Evolutionary conservation across 1,140 invertebrate species (phyloP), one percentile per base, ranked within the genome.

Genomic region (Halictus rubicundus): DNA sequence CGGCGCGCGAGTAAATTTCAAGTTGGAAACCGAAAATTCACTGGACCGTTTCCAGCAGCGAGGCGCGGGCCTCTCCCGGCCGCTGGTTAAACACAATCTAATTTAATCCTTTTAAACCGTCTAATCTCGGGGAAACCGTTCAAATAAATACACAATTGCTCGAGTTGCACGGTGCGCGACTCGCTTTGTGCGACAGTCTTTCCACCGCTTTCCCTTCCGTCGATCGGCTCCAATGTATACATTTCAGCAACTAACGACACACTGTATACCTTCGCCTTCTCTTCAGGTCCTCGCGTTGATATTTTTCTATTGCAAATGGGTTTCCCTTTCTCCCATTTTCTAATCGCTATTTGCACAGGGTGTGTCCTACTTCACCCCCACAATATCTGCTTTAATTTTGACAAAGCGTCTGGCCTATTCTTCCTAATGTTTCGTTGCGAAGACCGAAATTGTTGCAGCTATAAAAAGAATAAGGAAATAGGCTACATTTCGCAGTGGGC

Each of bases 81-180:
- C 59, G 60, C 78, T 72, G 70, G 68, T 84, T 85, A 85, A 77
- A 85, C 69, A 61, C 64, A 66, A 81, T 81, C 82, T 85, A 81
- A 85, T 81, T 84, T 59, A 85, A 85, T 85, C 82, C 68, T 77
- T 84, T 85, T 81, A 81, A 85, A 81, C 65, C 72, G 52, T 85
- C 64, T 84, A 81, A 85, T 84, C 74, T 39, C 23, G n/a, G 54
- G 46, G 73, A 81, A 73, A 84, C 49, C 64, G 49, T 85, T 70
- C 72, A 77, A 81, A 85, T 85, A 84, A 84, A 84, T 84, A 84
- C 83, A 81, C 42, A 69, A 77, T 46, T 57, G 59, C 54, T 14
- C n/a, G 60, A 60, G 59, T 66, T 59, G 19, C 42, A n/a, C 32
- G 54, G 19, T 23, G 23, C 25, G 23, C 25, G 27, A 42, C 23